Conservation (phyloP, 2,888 invertebrate species). For the Pyrgus malvae region DNA sequence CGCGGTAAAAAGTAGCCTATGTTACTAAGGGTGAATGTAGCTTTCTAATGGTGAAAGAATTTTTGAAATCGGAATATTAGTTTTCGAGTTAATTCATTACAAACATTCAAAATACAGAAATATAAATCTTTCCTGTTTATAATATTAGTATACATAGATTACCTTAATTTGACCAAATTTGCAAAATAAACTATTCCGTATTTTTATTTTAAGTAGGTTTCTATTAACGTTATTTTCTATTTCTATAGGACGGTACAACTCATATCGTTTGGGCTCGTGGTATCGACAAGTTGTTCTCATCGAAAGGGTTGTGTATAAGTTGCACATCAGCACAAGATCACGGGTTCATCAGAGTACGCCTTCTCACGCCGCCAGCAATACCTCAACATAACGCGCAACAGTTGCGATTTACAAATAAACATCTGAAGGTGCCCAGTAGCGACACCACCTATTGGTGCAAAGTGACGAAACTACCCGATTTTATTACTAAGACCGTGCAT, state of each 20-base stretch:
- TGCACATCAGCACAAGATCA: constrained; percentile 76
- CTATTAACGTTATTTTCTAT: neutral
- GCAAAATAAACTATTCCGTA: too few species aligned
- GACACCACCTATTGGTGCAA: constrained; percentile 99
- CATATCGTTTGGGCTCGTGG: constrained; percentile 94
- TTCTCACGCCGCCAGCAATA: constrained; percentile 70
- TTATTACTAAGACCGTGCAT: constrained; percentile 84
- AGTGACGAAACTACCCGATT: constrained; percentile 88
- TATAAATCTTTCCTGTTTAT: too few species aligned
- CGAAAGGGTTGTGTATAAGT: constrained; percentile 84
- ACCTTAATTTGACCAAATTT: too few species aligned
- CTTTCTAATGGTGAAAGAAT: too few species aligned
- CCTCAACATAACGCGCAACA: constrained; percentile 74
- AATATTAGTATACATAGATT: too few species aligned
- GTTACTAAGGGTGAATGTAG: too few species aligned
- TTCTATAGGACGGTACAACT: constrained; percentile 90
- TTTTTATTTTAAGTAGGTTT: neutral
- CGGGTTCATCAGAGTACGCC: constrained; percentile 90
- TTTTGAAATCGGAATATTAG: too few species aligned
- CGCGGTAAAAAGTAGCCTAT: too few species aligned
- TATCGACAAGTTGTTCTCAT: constrained; percentile 85
- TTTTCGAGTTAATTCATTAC: too few species aligned
- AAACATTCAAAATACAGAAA: too few species aligned
- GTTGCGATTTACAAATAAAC: constrained; percentile 83
- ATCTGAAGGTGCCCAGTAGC: constrained; percentile 87